Conservation (phyloP, 2,888 invertebrate species). For the Phengaris alcon region DNA sequence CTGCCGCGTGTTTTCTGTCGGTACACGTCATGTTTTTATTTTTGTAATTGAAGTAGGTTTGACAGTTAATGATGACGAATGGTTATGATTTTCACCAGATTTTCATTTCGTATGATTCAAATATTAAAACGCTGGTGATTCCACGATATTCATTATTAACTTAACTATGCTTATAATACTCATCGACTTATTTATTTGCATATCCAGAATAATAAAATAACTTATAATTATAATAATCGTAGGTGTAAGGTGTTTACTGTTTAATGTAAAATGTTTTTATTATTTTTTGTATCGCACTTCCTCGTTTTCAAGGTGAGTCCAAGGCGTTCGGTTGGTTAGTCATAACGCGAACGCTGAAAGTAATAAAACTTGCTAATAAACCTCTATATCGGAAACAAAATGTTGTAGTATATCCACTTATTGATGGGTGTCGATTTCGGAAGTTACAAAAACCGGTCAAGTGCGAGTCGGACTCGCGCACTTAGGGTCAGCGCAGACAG, state of each 20-base stretch:
- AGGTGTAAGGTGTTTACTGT: neutral
- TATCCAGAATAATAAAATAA: neutral
- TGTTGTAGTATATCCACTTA: neutral
- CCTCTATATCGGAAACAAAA: neutral
- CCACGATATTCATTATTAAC: no score
- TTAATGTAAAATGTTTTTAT: neutral
- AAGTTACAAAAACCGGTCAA: no score
- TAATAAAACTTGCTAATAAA: neutral
- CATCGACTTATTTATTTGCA: neutral
- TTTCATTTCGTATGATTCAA: no score
- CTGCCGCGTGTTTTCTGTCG: no score
- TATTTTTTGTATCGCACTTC: neutral
- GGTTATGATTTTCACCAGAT: no score
- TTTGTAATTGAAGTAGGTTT: no score
- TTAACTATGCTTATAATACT: no score
- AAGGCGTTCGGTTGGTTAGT: constrained; percentile 11
- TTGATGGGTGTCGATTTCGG: neutral
- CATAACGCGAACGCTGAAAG: neutral
- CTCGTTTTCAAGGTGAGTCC: constrained; percentile 4
- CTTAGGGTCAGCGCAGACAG: no score
- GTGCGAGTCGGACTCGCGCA: no score
- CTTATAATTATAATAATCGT: neutral
- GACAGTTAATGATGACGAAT: no score
- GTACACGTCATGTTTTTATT: no score
- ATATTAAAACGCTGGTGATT: no score